Conservation (phyloP, 64 coral and sea anemone species). For the Platygyra sinensis region DNA sequence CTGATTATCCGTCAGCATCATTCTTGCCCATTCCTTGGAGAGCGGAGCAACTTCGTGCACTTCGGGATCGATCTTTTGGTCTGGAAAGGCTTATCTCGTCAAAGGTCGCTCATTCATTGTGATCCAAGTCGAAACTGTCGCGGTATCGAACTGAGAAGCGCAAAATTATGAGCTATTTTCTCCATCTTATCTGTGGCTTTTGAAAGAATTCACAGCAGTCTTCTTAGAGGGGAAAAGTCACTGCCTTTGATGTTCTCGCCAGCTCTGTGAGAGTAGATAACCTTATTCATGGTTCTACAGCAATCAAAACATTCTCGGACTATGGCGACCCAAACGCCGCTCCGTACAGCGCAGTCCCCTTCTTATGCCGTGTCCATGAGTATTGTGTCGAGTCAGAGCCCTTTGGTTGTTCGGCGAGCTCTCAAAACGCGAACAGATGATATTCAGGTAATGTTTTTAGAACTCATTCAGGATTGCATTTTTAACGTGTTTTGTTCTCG, state of each 20-base stretch:
- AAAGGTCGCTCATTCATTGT: not conserved
- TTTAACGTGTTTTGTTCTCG: conserved; percentile 18
- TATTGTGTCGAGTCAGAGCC: conserved; percentile 22
- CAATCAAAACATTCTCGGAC: not conserved
- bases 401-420: conserved; percentile 34
- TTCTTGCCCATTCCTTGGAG: conserved; percentile 4
- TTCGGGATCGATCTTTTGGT: not conserved
- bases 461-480: not conserved
- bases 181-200: not conserved
- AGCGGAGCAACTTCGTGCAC: not conserved
- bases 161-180: conserved; percentile 1
- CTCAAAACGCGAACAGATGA: conserved; percentile 41
- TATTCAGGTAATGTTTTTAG: conserved; percentile 4
- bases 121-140: not conserved
- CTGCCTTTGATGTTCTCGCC: not conserved
- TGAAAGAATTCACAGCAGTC: not conserved
- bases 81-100: not conserved
- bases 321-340: conserved; percentile 25
- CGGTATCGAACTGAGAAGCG: not conserved
- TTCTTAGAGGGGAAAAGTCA: no score
- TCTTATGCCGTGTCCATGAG: conserved; percentile 12
- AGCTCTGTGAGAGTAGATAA: not conserved
- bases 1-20: not conserved
- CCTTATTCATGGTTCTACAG: conserved; percentile 31
- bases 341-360: conserved; percentile 16